These are phyloP conservation scores for Pilophorus perplexus DNA, from an alignment of 2,888 invertebrate genomes.

Conservation along the genomic window DNA sequence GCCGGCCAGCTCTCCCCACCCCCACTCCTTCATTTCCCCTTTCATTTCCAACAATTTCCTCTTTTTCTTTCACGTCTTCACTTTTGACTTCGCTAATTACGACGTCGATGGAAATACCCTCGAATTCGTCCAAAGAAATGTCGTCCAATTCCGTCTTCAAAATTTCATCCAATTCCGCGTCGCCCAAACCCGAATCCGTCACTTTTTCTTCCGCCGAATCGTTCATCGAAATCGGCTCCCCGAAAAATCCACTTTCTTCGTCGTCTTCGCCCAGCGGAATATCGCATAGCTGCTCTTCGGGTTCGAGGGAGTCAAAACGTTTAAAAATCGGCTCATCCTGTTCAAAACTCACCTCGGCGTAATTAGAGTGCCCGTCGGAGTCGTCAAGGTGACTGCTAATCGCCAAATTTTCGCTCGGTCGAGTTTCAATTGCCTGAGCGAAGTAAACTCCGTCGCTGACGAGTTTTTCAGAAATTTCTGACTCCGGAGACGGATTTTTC, in stretches of 20 bases:
- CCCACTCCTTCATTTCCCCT: slow-evolving; percentile 10
- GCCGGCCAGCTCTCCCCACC: background rate
- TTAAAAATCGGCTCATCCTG: background rate
- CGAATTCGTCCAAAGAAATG: slow-evolving; percentile 24
- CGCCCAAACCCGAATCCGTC: slow-evolving; percentile 9
- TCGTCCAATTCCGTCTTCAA: slow-evolving; percentile 20
- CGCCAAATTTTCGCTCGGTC: background rate
- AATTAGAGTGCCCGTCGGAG: background rate
- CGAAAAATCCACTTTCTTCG: slow-evolving; percentile 14
- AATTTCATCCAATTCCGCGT: slow-evolving; percentile 5
- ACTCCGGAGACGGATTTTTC: no score
- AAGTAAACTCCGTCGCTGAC: background rate
- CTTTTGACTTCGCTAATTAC: slow-evolving; percentile 13
- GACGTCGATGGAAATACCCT: slow-evolving; percentile 8
- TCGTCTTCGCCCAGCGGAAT: slow-evolving; percentile 8
- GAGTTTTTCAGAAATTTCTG: background rate
- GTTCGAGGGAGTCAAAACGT: background rate
- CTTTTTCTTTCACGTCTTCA: slow-evolving; percentile 18
- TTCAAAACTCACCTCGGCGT: no score
- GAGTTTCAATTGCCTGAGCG: background rate
- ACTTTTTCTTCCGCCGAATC: slow-evolving; percentile 1
- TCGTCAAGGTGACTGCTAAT: background rate
- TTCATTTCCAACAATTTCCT: background rate
- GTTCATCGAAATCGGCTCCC: background rate
- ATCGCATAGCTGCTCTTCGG: background rate